phyloP scores from a whole-genome alignment of 2,888 invertebrate species.

The Parnassius orleans region DNA sequence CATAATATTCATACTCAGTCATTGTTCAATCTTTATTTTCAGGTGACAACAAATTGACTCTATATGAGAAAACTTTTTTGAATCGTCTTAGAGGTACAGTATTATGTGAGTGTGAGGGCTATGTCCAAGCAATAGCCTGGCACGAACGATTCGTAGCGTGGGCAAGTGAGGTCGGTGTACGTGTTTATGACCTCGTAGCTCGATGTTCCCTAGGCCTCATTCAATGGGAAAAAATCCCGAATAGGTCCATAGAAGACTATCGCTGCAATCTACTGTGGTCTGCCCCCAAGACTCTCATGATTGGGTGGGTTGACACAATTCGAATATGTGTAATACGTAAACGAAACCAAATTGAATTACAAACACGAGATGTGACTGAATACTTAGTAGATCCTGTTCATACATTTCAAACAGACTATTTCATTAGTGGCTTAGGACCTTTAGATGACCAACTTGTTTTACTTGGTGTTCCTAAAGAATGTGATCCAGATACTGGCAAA shows the following conservation, averaged over 20 bases:
- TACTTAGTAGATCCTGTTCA: constrained; percentile 93
- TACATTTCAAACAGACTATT: constrained; percentile 93
- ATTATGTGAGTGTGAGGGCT: constrained; percentile 92
- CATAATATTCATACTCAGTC: too few species aligned
- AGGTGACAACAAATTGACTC: constrained; percentile 90
- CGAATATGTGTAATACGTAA: constrained; percentile 93
- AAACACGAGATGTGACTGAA: constrained; percentile 88
- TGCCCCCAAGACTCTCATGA: constrained; percentile 90
- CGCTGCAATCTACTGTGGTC: constrained; percentile 96
- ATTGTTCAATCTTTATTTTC: constrained; percentile 37
- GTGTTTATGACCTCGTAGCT: constrained; percentile 93
- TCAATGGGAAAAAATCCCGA: constrained; percentile 85
- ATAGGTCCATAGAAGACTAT: constrained; percentile 77
- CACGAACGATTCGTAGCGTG: constrained; percentile 94
- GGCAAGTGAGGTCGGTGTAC: constrained; percentile 93
- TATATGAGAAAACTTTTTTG: constrained; percentile 94
- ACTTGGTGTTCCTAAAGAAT: constrained; percentile 88
- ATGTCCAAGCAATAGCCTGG: constrained; percentile 94
- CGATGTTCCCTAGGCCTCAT: constrained; percentile 93
- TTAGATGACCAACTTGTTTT: constrained; percentile 88
- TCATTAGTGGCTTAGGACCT: constrained; percentile 92
- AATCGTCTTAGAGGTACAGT: constrained; percentile 88
- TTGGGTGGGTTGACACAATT: constrained; percentile 96
- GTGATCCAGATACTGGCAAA: constrained; percentile 83
- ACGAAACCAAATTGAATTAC: constrained; percentile 85